Evolutionary conservation across 1,140 invertebrate genomes (phyloP), one percentile per base, ranked within the genome.

Genomic region (Lucilia cuprina): DNA sequence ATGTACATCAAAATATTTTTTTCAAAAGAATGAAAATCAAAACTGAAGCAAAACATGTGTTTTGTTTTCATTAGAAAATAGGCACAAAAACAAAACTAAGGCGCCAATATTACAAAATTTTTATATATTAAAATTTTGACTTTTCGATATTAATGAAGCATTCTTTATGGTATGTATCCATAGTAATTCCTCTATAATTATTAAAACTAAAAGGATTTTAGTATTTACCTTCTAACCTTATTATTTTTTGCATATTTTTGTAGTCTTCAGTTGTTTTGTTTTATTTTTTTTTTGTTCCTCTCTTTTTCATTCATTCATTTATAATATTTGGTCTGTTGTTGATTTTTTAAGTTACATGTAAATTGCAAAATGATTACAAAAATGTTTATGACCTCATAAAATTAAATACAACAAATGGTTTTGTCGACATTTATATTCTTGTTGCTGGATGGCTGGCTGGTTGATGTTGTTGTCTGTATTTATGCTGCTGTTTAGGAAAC

Each of bases 321-420:
- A 30, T 35, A 35, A 49, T n/a, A 17, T 21, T 10, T 78, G 2
- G 10, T 19, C 1, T 30, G 82, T 70, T 14, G 34, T 83, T 21
- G 12, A 5, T 8, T 55, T 13, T 55, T 0, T 55, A 55, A 55
- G 13, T 55, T 75, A 34, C 21, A 41, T 84, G 30, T 84, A 86
- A 89, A 88, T 90, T 88, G 89, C 85, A 85, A 89, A 90, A 90
- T 88, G 86, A 88, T 90, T 90, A 87, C 89, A 21, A 60, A 60
- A 17, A 60, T 89, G 90, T 89, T 90, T 90, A 89, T 88, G 89
- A 88, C 88, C 89, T 90, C 88, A 90, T 90, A 90, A 90, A 90
- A 88, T 89, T 90, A 90, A 88, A 88, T 88, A 88, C 86, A 88
- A 70, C 65, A 70, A 90, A 89, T 90, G 89, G 88, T 87, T 89